These are phyloP conservation scores for Zeus faber DNA, from an alignment of 2,113 vertebrate genomes.

Conservation along the genomic window DNA sequence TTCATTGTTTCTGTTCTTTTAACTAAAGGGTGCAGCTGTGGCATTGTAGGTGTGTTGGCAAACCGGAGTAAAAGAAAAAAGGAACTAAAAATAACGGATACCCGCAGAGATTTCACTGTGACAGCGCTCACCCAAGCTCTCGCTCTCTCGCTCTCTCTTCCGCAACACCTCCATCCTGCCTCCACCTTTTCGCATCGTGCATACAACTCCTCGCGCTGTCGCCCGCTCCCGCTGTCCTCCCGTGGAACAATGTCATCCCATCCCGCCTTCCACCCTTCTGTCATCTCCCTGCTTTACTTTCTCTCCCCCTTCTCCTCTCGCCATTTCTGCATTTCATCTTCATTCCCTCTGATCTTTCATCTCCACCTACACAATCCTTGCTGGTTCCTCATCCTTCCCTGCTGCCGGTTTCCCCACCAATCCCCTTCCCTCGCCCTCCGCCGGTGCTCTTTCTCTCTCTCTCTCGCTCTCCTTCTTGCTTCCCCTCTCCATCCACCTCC, in stretches of 20 bases:
- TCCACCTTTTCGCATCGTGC: neutral
- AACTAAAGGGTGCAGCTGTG: constrained; percentile 39
- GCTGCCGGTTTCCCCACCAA: too few relatives aligned
- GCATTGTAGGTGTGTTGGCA: constrained; percentile 28
- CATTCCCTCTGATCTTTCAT: neutral
- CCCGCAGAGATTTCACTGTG: constrained; percentile 46
- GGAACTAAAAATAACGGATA: constrained; percentile 53
- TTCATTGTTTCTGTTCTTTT: constrained; percentile 28
- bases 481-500: neutral
- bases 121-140: constrained; percentile 28
- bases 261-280: too few relatives aligned
- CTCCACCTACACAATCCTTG: too few relatives aligned
- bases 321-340: constrained; percentile 9
- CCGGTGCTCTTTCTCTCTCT: neutral
- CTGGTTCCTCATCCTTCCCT: too few relatives aligned
- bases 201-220: too few relatives aligned
- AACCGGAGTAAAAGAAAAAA: constrained; percentile 28
- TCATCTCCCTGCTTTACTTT: too few relatives aligned
- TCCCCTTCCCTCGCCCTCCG: too few relatives aligned
- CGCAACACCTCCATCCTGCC: neutral
- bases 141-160: constrained; percentile 2
- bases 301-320: constrained; percentile 17
- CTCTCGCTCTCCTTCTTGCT: constrained; percentile 8
- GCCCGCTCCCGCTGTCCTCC: too few relatives aligned
- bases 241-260: too few relatives aligned